Conservation (phyloP, 2,888 invertebrate species). For the Andricus curvator region DNA sequence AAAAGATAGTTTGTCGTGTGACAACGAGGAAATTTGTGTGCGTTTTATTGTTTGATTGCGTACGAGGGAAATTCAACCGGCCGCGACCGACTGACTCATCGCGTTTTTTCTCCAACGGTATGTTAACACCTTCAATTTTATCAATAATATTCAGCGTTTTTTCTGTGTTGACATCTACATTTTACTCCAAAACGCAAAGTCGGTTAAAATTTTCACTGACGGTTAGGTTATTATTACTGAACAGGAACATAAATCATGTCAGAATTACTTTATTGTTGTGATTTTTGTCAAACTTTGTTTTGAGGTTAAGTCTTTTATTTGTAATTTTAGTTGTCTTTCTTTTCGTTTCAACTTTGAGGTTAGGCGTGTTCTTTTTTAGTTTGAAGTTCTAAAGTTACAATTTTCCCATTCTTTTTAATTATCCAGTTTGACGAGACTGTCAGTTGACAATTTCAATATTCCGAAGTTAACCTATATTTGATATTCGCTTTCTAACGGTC, state of each 20-base stretch:
- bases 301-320: background rate
- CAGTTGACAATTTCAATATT: too few species aligned
- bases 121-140: slow-evolving; percentile 14
- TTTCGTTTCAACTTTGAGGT: background rate
- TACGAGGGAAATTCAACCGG: slow-evolving; percentile 8
- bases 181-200: background rate
- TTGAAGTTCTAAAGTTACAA: too few species aligned
- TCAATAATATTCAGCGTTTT: background rate
- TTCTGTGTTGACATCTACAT: background rate
- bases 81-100: background rate
- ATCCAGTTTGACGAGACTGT: too few species aligned
- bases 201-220: background rate
- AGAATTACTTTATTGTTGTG: background rate
- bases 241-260: background rate
- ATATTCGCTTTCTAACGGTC: background rate
- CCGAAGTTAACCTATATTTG: too few species aligned
- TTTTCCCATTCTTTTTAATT: too few species aligned
- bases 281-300: background rate
- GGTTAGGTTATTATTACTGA: background rate
- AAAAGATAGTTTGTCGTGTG: slow-evolving; percentile 38
- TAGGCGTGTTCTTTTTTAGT: background rate
- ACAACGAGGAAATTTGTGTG: slow-evolving; percentile 5
- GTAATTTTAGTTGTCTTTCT: background rate
- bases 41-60: slow-evolving; percentile 21
- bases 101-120: background rate